A percentile compares a stretch with the other conserved stretches of the same genome.
phyloP scores from a whole-genome alignment of 2,888 invertebrate genomes.

The Drosophila peninsularis region DNA sequence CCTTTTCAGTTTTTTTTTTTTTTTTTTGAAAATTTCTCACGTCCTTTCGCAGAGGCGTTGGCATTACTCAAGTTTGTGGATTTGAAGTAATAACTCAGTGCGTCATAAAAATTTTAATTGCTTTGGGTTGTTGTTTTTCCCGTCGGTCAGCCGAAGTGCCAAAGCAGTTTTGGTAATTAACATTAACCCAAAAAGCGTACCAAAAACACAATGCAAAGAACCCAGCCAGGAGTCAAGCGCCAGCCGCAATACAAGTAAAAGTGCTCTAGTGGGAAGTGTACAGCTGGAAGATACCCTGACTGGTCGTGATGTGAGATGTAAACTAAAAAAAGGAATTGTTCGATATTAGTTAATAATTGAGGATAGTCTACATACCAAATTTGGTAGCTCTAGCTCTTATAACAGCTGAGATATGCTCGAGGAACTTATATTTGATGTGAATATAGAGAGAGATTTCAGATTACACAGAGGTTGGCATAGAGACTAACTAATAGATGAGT shows the following conservation, averaged over 20 bases:
- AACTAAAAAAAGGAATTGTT: too few species aligned
- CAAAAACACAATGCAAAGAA: conserved; percentile 71
- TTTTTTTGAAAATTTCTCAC: conserved; percentile 61
- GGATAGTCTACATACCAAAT: background rate
- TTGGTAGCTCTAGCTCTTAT: background rate
- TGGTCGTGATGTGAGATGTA: too few species aligned
- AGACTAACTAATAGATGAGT: background rate
- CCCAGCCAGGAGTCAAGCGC: conserved; percentile 52
- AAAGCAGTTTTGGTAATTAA: conserved; percentile 80
- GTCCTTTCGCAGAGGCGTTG: conserved; percentile 64
- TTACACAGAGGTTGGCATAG: background rate
- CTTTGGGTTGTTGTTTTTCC: conserved; percentile 66
- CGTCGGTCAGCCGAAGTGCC: conserved; percentile 70
- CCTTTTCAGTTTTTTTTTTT: conserved; percentile 39
- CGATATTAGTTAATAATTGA: background rate
- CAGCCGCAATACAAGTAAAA: conserved; percentile 21
- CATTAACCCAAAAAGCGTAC: conserved; percentile 74
- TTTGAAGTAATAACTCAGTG: conserved; percentile 80
- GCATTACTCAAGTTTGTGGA: conserved; percentile 81
- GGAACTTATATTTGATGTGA: background rate
- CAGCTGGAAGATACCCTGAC: background rate
- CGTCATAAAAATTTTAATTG: conserved; percentile 81
- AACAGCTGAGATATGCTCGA: background rate
- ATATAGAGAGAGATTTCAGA: background rate
- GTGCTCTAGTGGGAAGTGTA: background rate